Base-by-base conservation (phyloP, 1,140 invertebrate genomes). In the Cotesia vestalis region DNA sequence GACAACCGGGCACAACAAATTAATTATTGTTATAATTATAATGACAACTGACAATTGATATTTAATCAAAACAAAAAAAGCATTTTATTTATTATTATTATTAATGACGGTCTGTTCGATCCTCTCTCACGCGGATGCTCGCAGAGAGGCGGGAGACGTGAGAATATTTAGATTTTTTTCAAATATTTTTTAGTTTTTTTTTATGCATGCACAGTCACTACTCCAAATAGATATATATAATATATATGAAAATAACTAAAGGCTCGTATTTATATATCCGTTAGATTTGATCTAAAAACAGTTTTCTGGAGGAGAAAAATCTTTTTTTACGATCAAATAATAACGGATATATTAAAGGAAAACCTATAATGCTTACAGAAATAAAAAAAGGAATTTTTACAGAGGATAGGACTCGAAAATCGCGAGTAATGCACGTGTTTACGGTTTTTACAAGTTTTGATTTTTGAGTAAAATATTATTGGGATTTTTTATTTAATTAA, bases 181-280 rank as follows among this genome's bases (percentile, higher is more conserved):
- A 46, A 46, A 46, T 46, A 46, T 46, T 46, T 46, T 9, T 46
- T 8, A 46, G 6, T 46, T 75, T 78, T 68, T 68, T 74, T 78
- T 81, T 82, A 83, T 78, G 81, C 85, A 87, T 86, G 85, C 85
- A 80, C 85, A 87, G 85, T 83, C 84, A 87, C 85, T 86, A 87
- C 85, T 86, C 81, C 81, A 86, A 86, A 84, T 84, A 86, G 85
- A 79, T 84, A 85, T 78, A 46, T 46, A 86, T 84, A 84, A 86
- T 85, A 79, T 84, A 85, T 78, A 46, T 46, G 40, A 46, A 46
- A 46, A 46, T 84, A 84, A 86, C 83, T 87, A 85, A 85, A 85
- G 83, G 79, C 81, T 86, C 82, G 84, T 84, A 80, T 85, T 81
- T 80, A 85, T 80, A 76, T 81, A 81, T 80, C 80, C 77, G 82